These are phyloP conservation scores for Pantala flavescens DNA, from an alignment of 1,140 invertebrate genomes.

Conservation along the genomic window DNA sequence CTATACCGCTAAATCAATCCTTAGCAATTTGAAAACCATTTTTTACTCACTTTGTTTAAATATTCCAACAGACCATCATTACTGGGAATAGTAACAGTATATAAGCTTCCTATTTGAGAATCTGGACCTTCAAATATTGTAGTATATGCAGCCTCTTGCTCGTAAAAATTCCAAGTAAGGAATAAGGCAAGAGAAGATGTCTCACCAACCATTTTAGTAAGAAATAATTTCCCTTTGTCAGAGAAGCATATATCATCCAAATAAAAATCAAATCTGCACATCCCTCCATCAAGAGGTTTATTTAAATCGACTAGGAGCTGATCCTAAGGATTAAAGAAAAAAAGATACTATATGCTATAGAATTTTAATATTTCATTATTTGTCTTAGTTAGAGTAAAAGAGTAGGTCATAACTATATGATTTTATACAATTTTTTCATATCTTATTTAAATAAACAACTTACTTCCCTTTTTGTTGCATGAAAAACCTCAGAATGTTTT, in stretches of 20 bases:
- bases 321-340: too few species aligned
- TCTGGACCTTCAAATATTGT: background rate
- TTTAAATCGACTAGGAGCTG: too few species aligned
- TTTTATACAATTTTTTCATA: too few species aligned
- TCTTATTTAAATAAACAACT: too few species aligned
- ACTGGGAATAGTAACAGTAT: background rate
- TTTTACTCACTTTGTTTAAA: background rate
- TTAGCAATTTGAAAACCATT: background rate
- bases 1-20: too few species aligned
- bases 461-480: too few species aligned
- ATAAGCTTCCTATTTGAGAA: background rate
- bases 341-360: too few species aligned
- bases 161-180: background rate
- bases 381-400: too few species aligned
- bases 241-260: background rate
- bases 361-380: too few species aligned
- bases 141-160: background rate
- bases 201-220: background rate
- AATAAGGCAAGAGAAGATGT: background rate
- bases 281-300: background rate
- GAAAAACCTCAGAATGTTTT: too few species aligned
- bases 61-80: background rate
- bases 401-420: too few species aligned
- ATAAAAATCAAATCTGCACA: background rate
- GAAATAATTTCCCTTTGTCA: background rate